These are phyloP conservation scores for Drosophila picticornis DNA, from an alignment of 2,888 invertebrate species.

Conservation along the genomic window DNA sequence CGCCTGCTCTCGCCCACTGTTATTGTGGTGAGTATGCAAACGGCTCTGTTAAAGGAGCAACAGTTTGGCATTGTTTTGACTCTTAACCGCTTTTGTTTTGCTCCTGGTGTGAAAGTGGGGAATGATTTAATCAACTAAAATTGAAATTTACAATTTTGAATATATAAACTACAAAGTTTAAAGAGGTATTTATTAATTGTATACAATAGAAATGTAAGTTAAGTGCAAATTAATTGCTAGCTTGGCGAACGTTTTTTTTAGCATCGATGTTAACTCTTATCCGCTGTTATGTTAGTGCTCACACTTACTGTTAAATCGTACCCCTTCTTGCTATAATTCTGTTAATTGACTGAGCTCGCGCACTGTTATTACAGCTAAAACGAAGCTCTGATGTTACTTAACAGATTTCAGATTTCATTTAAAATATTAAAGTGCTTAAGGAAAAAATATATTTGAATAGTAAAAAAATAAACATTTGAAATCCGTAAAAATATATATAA, in stretches of 20 bases:
- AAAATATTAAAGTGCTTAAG: neutral
- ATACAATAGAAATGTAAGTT: neutral
- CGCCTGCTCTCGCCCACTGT: slow-evolving; percentile 49
- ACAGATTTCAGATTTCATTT: neutral
- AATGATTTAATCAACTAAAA: neutral
- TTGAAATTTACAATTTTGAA: neutral
- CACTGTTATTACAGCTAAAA: neutral
- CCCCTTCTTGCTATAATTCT: slow-evolving; percentile 66
- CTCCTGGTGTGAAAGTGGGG: neutral
- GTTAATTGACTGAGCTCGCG: slow-evolving; percentile 17
- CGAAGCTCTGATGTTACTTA: neutral
- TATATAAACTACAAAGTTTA: neutral
- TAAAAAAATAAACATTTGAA: neutral
- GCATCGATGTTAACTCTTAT: slow-evolving; percentile 43
- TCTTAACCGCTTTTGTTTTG: neutral
- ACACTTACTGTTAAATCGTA: slow-evolving; percentile 11
- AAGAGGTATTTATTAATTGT: neutral
- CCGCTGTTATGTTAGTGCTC: slow-evolving; percentile 46
- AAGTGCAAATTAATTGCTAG: neutral
- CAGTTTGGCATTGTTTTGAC: slow-evolving; percentile 63
- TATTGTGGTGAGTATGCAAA: slow-evolving; percentile 41
- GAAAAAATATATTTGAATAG: neutral
- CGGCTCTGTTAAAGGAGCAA: slow-evolving; percentile 52
- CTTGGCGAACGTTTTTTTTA: rapidly evolving
- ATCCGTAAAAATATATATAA: neutral